Conservation (phyloP, 2,888 invertebrate species). For the Eupithecia abbreviata region DNA sequence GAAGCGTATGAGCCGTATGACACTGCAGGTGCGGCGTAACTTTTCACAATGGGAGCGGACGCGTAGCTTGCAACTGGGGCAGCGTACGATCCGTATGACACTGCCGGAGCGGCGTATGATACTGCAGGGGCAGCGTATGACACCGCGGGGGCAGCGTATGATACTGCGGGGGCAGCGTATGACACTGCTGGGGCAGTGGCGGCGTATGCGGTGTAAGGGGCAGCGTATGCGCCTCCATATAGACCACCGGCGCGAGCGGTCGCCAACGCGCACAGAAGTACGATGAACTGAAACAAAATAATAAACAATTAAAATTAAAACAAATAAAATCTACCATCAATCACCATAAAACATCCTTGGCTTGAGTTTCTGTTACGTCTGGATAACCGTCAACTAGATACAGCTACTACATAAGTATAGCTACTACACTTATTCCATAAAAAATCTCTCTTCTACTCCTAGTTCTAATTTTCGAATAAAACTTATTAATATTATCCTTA, state of each 20-base stretch:
- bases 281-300: slow-evolving; percentile 72
- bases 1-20: slow-evolving; percentile 50
- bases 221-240: slow-evolving; percentile 58
- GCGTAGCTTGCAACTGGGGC: slow-evolving; percentile 49
- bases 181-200: slow-evolving; percentile 48
- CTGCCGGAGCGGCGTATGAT: slow-evolving; percentile 71
- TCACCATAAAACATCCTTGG: background rate
- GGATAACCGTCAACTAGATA: background rate
- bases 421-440: background rate
- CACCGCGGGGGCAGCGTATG: slow-evolving; percentile 36
- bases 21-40: slow-evolving; percentile 53
- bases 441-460: background rate
- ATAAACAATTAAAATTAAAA: slow-evolving; percentile 21
- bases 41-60: slow-evolving; percentile 40
- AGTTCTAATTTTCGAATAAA: background rate
- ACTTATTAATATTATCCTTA: background rate
- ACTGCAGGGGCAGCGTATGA: slow-evolving; percentile 47
- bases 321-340: background rate
- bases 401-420: background rate
- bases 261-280: slow-evolving; percentile 82
- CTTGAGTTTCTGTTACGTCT: background rate
- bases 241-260: slow-evolving; percentile 83
- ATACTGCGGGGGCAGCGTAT: slow-evolving; percentile 36
- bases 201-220: slow-evolving; percentile 55
- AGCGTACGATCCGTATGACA: slow-evolving; percentile 40